Conservation (phyloP, 2,888 invertebrate genomes). For the Muschampia plurimacula region DNA sequence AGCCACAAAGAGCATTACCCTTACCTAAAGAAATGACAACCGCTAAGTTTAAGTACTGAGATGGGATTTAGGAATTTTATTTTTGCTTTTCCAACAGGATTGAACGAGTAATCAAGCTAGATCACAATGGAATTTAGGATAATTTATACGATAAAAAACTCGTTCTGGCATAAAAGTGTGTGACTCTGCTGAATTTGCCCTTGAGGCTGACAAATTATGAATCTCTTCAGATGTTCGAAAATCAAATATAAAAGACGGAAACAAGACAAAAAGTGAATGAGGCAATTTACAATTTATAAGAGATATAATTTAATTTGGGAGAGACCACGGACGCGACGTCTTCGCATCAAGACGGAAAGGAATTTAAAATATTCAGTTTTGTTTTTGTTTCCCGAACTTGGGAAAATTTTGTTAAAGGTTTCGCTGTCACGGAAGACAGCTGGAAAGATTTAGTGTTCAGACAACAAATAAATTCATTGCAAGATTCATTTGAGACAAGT, state of each 20-base stretch:
- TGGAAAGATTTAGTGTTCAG: conserved; percentile 51
- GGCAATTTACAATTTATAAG: conserved; percentile 66
- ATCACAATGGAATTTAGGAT: conserved; percentile 20
- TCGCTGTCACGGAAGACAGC: conserved; percentile 49
- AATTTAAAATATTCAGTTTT: conserved; percentile 65
- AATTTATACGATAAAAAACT: conserved; percentile 25
- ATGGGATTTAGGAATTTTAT: conserved; percentile 13
- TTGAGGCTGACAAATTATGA: conserved; percentile 30
- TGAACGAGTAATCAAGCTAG: conserved; percentile 19
- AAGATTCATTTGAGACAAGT: background rate
- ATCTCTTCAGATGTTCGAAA: conserved; percentile 27
- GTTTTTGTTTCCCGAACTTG: conserved; percentile 58
- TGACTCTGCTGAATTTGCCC: conserved; percentile 9
- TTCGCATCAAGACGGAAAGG: conserved; percentile 47
- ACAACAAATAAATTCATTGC: conserved; percentile 6
- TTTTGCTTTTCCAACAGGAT: conserved; percentile 26
- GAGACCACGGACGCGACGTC: conserved; percentile 54
- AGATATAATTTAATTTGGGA: conserved; percentile 63
- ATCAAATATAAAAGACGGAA: conserved; percentile 44
- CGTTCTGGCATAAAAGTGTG: conserved; percentile 14
- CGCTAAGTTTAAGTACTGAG: background rate
- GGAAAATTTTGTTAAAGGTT: conserved; percentile 54
- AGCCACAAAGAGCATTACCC: conserved; percentile 11
- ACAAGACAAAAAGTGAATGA: conserved; percentile 54
- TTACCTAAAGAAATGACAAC: conserved; percentile 18